Evolutionary conservation across 2,797 vertebrate species (phyloP).

Genomic region (Lophotriccus pileatus): DNA sequence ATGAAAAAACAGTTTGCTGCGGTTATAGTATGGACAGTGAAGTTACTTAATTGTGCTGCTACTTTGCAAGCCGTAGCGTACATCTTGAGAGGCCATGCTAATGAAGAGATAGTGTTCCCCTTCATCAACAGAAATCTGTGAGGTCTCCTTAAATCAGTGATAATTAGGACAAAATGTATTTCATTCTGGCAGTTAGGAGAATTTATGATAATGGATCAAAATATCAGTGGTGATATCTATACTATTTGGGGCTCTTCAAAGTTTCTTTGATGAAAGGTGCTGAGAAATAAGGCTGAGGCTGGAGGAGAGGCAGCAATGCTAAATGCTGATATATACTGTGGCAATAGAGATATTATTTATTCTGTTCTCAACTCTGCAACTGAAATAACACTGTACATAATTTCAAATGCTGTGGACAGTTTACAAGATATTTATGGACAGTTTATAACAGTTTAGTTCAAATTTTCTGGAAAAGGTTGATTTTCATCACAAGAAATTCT

Average conservation of each 20-base stretch:
- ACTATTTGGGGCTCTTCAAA: not conserved
- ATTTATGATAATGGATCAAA: not conserved
- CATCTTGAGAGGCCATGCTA: not conserved
- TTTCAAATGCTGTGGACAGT: not conserved
- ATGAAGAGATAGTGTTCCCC: not conserved
- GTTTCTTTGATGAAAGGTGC: rapidly evolving
- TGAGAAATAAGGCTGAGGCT: not conserved
- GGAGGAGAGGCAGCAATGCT: not conserved
- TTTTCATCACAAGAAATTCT: not conserved
- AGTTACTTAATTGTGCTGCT: not conserved
- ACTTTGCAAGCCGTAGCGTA: rapidly evolving
- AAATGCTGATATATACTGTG: not conserved
- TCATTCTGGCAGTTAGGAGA: not conserved
- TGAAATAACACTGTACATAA: not conserved
- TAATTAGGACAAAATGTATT: not conserved
- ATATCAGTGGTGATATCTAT: not conserved
- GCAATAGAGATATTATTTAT: not conserved
- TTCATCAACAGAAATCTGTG: not conserved
- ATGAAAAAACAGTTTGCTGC: not conserved
- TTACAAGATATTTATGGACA: not conserved
- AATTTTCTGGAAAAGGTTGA: not conserved
- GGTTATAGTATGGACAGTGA: not conserved
- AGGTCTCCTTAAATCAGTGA: not conserved
- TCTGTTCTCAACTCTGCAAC: not conserved
- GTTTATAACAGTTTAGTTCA: not conserved